Evolutionary conservation across 2,888 invertebrate species (phyloP).

Genomic region (Drosophila mimica): DNA sequence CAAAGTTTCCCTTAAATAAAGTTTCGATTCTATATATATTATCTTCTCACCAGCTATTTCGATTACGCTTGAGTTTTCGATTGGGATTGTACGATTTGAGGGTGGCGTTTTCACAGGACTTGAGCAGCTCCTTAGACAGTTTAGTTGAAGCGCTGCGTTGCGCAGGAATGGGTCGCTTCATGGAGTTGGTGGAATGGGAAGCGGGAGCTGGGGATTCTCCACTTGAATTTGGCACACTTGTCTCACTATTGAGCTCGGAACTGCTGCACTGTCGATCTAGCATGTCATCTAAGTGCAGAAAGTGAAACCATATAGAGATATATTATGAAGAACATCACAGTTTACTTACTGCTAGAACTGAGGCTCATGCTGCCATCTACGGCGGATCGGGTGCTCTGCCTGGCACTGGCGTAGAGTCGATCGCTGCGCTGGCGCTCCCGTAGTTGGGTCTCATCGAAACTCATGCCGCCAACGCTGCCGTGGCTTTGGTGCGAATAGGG

Average conservation of each 20-base stretch:
- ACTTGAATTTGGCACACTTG: constrained; percentile 73
- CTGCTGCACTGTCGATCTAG: constrained; percentile 77
- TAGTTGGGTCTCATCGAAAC: constrained; percentile 71
- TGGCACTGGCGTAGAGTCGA: constrained; percentile 78
- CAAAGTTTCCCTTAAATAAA: neutral
- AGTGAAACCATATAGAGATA: neutral
- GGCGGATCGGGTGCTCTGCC: constrained; percentile 76
- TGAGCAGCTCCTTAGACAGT: constrained; percentile 72
- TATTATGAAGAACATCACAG: no score
- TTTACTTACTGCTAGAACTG: constrained; percentile 77
- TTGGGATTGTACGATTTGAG: constrained; percentile 85
- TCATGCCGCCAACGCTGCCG: constrained; percentile 76
- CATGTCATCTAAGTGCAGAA: constrained; percentile 69
- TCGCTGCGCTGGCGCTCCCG: constrained; percentile 68
- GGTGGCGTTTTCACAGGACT: constrained; percentile 75
- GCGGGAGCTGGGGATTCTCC: constrained; percentile 68
- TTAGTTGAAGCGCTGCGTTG: constrained; percentile 70
- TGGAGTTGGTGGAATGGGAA: constrained; percentile 62
- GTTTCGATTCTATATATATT: no score
- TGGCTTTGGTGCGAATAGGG: constrained; percentile 81
- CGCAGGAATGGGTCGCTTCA: constrained; percentile 81
- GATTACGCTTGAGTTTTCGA: constrained; percentile 83
- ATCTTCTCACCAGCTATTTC: constrained; percentile 80
- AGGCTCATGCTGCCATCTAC: constrained; percentile 66
- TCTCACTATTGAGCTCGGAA: constrained; percentile 72